phyloP scores from a whole-genome alignment of 2,888 invertebrate species.

The Ornithoptera priamus region DNA sequence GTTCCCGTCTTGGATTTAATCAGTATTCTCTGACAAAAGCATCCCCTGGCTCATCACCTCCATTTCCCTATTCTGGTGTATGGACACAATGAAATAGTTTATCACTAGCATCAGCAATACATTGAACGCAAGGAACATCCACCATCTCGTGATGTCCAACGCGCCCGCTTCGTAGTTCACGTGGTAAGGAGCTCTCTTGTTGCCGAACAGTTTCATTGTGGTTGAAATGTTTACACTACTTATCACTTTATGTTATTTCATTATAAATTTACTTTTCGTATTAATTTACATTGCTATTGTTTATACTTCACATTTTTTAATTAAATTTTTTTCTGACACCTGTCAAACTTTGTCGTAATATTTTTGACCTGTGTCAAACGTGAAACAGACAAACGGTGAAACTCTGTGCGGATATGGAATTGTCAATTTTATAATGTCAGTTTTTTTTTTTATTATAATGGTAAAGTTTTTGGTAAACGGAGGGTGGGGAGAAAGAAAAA shows the following conservation, averaged over 20 bases:
- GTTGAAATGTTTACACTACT: not conserved
- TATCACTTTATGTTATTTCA: not conserved
- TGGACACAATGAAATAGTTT: slow-evolving; percentile 49
- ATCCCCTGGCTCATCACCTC: slow-evolving; percentile 54
- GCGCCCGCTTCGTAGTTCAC: slow-evolving; percentile 45
- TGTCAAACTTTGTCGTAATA: not conserved
- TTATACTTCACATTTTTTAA: not conserved
- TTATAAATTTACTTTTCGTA: not conserved
- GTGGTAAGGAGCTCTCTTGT: slow-evolving; percentile 47
- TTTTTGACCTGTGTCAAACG: too few relatives aligned
- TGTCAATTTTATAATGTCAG: too few relatives aligned
- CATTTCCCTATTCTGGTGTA: slow-evolving; percentile 47
- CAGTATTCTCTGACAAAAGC: slow-evolving; percentile 35
- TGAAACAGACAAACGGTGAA: too few relatives aligned
- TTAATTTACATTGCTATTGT: too few relatives aligned
- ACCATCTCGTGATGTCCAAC: slow-evolving; percentile 47
- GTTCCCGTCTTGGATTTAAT: too few relatives aligned
- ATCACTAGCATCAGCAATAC: slow-evolving; percentile 52
- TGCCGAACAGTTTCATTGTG: slow-evolving; percentile 44
- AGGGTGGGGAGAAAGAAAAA: too few relatives aligned
- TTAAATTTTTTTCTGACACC: not conserved
- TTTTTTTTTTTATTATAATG: too few relatives aligned
- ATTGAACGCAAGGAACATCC: slow-evolving; percentile 43
- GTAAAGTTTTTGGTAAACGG: too few relatives aligned
- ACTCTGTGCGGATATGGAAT: too few relatives aligned